Evolutionary conservation across 2,113 vertebrate genomes (phyloP).

Genomic region (Dasypus novemcinctus): DNA sequence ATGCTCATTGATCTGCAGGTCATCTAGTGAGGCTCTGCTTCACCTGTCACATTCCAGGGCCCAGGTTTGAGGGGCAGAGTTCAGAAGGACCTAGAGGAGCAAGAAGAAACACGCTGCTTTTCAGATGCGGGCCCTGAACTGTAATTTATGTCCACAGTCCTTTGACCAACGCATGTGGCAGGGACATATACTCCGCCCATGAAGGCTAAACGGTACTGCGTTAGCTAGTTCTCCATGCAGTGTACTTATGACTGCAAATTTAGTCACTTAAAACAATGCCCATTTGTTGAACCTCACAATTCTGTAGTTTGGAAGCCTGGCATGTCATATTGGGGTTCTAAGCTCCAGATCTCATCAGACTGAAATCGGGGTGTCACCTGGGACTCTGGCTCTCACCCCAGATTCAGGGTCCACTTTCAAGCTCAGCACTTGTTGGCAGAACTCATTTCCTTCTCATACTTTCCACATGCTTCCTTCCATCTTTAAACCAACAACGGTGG

Average conservation of each 20-base stretch:
- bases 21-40: too few relatives aligned
- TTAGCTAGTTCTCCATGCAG: too few relatives aligned
- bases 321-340: neutral
- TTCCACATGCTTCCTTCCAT: neutral
- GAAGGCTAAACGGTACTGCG: too few relatives aligned
- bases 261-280: too few relatives aligned
- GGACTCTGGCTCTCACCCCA: neutral
- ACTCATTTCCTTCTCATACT: neutral
- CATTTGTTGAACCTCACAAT: neutral
- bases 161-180: neutral
- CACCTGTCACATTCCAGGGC: fast-evolving
- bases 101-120: neutral
- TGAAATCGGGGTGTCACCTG: fast-evolving
- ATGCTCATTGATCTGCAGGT: neutral
- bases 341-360: fast-evolving
- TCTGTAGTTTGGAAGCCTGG: neutral
- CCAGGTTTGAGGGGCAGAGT: neutral
- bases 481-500: neutral
- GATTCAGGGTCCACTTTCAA: neutral
- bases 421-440: neutral
- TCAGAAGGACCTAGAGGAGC: neutral
- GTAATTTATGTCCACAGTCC: neutral
- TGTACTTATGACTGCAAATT: neutral
- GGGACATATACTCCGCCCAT: neutral
- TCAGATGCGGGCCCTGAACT: fast-evolving